Percentiles rank a stretch among this genome's conserved stretches.
phyloP scores from a whole-genome alignment of 2,113 vertebrate species.

The Merops nubicus region DNA sequence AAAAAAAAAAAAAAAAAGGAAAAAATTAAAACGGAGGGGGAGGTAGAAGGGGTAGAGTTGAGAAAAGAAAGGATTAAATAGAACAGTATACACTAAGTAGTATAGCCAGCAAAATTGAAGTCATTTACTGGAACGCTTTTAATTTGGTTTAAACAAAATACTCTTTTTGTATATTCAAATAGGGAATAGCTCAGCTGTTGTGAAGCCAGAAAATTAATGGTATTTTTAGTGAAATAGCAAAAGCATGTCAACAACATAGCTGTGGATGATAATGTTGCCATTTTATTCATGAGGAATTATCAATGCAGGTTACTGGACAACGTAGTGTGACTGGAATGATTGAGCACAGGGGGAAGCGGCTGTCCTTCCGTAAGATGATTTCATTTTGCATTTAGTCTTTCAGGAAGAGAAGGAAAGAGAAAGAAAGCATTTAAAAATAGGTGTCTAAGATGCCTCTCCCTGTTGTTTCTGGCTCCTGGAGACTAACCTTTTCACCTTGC shows the following conservation, averaged over 20 bases:
- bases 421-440: neutral
- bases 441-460: neutral
- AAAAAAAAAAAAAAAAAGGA: neutral
- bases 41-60: neutral
- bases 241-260: slow-evolving; percentile 81
- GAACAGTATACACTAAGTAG: slow-evolving; percentile 74
- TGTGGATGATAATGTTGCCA: slow-evolving; percentile 75
- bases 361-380: slow-evolving; percentile 65
- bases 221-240: slow-evolving; percentile 82
- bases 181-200: slow-evolving; percentile 80
- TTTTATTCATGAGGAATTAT: slow-evolving; percentile 84
- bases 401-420: neutral
- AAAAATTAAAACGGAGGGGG: neutral
- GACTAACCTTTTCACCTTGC: slow-evolving; percentile 7
- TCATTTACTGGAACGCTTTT: slow-evolving; percentile 84
- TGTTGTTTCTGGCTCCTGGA: neutral
- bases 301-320: slow-evolving; percentile 78
- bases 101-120: slow-evolving; percentile 82
- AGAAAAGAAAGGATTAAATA: slow-evolving; percentile 66
- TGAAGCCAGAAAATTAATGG: slow-evolving; percentile 83
- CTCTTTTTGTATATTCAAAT: slow-evolving; percentile 83
- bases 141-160: slow-evolving; percentile 87
- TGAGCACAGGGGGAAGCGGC: slow-evolving; percentile 48
- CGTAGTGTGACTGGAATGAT: slow-evolving; percentile 79
- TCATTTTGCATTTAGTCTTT: slow-evolving; percentile 71